Conservation (phyloP, 2,113 vertebrate genomes). For the Dasyprocta punctata region DNA sequence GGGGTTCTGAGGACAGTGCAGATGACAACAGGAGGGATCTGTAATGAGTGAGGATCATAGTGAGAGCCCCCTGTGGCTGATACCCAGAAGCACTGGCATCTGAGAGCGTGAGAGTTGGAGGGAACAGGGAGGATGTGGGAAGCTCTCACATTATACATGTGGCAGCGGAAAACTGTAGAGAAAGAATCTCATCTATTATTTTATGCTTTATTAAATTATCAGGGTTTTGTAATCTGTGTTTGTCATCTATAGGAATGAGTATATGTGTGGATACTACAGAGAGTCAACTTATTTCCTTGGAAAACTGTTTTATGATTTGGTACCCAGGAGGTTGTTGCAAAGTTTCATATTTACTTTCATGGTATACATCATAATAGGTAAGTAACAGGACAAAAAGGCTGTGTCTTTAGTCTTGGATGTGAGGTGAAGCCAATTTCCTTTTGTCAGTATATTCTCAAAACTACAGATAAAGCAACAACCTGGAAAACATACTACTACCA, state of each 20-base stretch:
- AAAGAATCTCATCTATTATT: background rate
- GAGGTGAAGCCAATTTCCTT: background rate
- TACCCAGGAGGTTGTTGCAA: slow-evolving; percentile 71
- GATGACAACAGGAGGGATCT: background rate
- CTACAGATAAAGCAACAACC: too few species aligned
- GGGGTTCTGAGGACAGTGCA: too few species aligned
- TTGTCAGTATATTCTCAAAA: background rate
- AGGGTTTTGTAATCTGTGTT: background rate
- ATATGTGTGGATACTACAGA: background rate
- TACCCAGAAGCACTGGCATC: accelerated
- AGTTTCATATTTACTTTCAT: background rate
- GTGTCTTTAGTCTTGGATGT: background rate
- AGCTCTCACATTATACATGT: background rate
- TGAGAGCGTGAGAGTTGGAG: too few species aligned
- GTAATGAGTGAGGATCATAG: background rate
- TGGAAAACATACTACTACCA: too few species aligned
- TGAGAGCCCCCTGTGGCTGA: background rate
- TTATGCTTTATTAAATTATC: background rate
- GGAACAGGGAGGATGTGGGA: background rate
- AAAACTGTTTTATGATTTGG: background rate
- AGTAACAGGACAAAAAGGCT: background rate
- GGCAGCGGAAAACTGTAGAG: background rate
- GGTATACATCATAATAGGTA: background rate
- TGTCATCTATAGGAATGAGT: slow-evolving; percentile 45
- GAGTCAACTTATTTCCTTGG: background rate